These are phyloP conservation scores for Nerophis ophidion DNA, from an alignment of 2,113 vertebrate species.

Conservation along the genomic window DNA sequence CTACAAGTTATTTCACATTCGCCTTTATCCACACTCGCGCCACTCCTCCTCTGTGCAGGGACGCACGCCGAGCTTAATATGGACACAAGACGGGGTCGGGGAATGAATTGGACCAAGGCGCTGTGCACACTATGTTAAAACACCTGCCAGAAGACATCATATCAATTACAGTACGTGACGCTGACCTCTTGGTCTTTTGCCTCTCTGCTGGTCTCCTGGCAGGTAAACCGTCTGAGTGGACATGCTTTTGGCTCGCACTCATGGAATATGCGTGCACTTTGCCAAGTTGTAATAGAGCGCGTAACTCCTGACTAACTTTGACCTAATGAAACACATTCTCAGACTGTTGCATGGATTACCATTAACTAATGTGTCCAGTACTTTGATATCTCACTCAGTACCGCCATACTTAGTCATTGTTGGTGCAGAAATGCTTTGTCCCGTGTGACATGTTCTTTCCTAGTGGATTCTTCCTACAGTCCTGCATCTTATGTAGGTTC, in stretches of 20 bases:
- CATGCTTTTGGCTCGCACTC: neutral
- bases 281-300: constrained; percentile 32
- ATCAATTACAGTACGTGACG: neutral
- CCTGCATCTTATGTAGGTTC: no score
- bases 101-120: constrained; percentile 12
- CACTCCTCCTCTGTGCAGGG: constrained; percentile 7
- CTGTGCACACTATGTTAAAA: constrained; percentile 16
- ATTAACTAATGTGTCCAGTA: neutral
- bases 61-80: constrained; percentile 28
- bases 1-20: neutral
- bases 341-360: neutral
- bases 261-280: constrained; percentile 8
- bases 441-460: no score
- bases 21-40: constrained; percentile 11
- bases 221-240: neutral
- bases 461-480: no score
- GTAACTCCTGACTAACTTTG: constrained; percentile 1
- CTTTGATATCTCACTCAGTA: neutral
- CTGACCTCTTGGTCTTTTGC: constrained; percentile 6
- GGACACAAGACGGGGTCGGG: constrained; percentile 10
- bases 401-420: neutral
- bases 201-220: constrained; percentile 2
- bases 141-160: constrained; percentile 16
- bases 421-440: neutral
- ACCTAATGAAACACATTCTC: constrained; percentile 19